A percentile compares a stretch with the other conserved stretches of the same genome.
phyloP scores from a whole-genome alignment of 2,797 vertebrate genomes.

The Columba guinea region DNA sequence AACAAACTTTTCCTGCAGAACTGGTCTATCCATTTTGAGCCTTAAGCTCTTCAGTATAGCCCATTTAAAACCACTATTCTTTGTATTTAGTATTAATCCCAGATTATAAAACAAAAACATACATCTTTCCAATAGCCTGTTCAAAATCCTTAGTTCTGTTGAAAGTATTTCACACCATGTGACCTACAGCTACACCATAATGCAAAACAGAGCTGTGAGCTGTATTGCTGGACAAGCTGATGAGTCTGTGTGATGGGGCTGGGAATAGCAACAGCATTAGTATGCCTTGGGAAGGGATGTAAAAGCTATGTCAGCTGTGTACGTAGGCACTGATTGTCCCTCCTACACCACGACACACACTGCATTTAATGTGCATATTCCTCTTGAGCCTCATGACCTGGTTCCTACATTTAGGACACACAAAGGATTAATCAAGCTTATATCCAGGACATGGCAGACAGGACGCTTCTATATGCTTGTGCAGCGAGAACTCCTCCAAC shows the following conservation, averaged over 20 bases:
- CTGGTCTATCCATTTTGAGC: background rate
- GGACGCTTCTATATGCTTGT: background rate
- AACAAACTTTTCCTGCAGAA: background rate
- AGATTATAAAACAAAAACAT: conserved; percentile 24
- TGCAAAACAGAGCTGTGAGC: background rate
- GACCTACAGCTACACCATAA: background rate
- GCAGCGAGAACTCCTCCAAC: background rate
- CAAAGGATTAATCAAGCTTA: background rate
- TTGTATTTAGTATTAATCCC: conserved; percentile 14
- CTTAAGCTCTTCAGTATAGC: background rate
- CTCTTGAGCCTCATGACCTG: background rate
- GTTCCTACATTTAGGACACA: background rate
- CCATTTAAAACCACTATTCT: background rate
- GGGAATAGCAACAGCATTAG: background rate
- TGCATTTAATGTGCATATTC: background rate
- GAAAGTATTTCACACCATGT: background rate
- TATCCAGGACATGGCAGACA: background rate
- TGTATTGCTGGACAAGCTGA: background rate
- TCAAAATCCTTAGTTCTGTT: background rate
- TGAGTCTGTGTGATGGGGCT: background rate
- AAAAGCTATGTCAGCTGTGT: background rate
- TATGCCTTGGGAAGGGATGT: background rate
- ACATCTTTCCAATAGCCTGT: background rate
- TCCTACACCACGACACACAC: background rate
- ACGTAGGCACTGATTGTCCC: background rate